Evolutionary conservation across 2,888 invertebrate species (phyloP).

Genomic region (Drosophila percnosoma): DNA sequence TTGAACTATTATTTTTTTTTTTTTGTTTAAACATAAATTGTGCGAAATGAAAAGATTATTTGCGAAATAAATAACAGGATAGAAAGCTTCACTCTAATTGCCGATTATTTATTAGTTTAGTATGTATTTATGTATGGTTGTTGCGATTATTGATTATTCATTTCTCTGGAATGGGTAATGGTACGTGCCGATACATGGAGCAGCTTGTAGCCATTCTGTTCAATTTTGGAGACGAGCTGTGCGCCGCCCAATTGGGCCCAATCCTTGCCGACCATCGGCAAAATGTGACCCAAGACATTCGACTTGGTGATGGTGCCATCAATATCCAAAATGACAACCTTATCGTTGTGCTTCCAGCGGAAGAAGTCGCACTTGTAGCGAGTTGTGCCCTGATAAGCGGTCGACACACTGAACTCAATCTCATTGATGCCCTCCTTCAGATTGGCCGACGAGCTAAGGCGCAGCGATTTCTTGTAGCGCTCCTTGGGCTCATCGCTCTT

Average conservation of each 20-base stretch:
- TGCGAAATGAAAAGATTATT: conserved; percentile 10
- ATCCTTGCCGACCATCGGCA: conserved; percentile 98
- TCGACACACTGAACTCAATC: conserved; percentile 98
- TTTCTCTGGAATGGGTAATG: conserved; percentile 87
- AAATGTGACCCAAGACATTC: conserved; percentile 98
- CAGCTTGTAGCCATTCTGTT: conserved; percentile 98
- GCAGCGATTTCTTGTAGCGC: conserved; percentile 94
- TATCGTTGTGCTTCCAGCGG: conserved; percentile 98
- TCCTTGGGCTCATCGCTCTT: conserved; percentile 85
- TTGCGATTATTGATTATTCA: conserved; percentile 36
- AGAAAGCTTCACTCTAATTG: conserved; percentile 7
- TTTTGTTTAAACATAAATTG: neutral
- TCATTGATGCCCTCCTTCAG: conserved; percentile 98
- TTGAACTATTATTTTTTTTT: neutral
- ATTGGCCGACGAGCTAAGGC: conserved; percentile 96
- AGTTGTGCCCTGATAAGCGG: conserved; percentile 99
- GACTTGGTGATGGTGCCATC: conserved; percentile 99
- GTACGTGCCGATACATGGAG: conserved; percentile 98
- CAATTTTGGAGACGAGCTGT: conserved; percentile 97
- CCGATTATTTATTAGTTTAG: conserved; percentile 19
- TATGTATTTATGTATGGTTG: neutral
- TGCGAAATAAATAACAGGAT: conserved; percentile 20
- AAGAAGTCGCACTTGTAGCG: conserved; percentile 98
- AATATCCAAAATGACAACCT: conserved; percentile 99
- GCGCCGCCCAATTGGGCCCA: conserved; percentile 99